Percentiles rank a stretch among this genome's conserved stretches.
Evolutionary conservation across 2,113 vertebrate species (phyloP).

Genomic region (Mastomys coucha): DNA sequence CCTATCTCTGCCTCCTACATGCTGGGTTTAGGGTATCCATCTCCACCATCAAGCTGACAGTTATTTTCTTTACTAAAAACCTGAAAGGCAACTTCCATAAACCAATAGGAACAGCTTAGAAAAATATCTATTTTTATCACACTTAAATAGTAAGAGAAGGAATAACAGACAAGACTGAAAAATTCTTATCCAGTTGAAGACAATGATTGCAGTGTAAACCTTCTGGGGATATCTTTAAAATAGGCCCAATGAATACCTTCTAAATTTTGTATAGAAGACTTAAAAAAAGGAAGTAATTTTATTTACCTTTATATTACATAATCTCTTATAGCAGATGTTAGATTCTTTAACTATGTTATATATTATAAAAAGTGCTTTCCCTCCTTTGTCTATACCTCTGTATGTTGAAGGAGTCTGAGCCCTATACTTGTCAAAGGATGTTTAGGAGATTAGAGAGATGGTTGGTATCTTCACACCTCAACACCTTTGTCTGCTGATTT

Average conservation of each 20-base stretch:
- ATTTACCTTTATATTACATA: background rate
- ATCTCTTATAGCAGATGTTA: background rate
- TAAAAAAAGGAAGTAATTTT: background rate
- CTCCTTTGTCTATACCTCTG: background rate
- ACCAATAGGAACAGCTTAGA: background rate
- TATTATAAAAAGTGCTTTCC: constrained; percentile 26
- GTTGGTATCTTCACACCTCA: background rate
- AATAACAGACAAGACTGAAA: background rate
- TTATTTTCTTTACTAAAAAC: background rate
- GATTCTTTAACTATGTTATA: background rate
- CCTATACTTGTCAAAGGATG: background rate
- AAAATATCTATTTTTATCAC: background rate
- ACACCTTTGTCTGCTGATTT: background rate
- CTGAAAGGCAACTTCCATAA: background rate
- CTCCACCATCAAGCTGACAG: background rate
- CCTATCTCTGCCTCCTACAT: background rate
- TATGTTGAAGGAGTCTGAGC: background rate
- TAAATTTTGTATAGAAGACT: background rate
- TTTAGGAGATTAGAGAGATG: background rate
- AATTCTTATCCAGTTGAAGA: background rate
- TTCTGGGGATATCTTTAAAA: background rate
- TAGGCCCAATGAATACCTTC: background rate
- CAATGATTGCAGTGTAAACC: background rate
- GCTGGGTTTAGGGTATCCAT: no score
- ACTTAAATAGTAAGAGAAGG: background rate